Percentiles rank a stretch among this genome's conserved stretches.
Conservation (phyloP, 2,797 vertebrate species). For the Clamator glandarius region DNA sequence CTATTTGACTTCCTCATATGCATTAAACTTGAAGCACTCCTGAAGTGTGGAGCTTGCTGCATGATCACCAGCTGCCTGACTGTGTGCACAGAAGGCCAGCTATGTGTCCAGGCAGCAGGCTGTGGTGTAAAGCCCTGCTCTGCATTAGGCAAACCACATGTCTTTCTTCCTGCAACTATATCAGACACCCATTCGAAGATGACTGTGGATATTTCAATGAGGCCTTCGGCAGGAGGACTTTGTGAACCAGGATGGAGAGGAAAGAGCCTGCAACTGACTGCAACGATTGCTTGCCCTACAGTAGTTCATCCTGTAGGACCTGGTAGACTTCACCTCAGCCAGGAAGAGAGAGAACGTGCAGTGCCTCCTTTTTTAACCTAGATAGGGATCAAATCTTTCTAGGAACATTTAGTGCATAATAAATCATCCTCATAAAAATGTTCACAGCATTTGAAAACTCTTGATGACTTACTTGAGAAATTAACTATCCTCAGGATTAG, state of each 20-base stretch:
- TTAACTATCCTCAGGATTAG: neutral
- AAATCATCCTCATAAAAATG: neutral
- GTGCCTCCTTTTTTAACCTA: neutral
- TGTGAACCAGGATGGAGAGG: neutral
- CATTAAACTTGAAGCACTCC: neutral
- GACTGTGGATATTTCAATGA: neutral
- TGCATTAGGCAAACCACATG: neutral
- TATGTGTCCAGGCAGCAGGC: neutral
- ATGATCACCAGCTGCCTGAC: neutral
- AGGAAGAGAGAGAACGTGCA: neutral
- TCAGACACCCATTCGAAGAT: neutral
- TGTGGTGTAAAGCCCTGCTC: neutral
- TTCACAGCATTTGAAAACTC: neutral
- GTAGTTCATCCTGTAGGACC: neutral
- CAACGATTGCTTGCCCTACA: neutral
- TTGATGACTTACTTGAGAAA: neutral
- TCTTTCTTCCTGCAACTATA: neutral
- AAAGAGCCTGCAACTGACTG: neutral
- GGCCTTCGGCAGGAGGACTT: neutral
- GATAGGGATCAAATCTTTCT: neutral
- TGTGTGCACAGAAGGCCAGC: neutral
- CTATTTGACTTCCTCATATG: neutral
- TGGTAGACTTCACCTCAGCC: neutral
- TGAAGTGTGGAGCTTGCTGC: neutral
- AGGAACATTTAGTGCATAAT: neutral